A percentile compares a stretch with the other conserved stretches of the same genome.
phyloP scores from a whole-genome alignment of 2,888 invertebrate genomes.

The Polydrusus cervinus region DNA sequence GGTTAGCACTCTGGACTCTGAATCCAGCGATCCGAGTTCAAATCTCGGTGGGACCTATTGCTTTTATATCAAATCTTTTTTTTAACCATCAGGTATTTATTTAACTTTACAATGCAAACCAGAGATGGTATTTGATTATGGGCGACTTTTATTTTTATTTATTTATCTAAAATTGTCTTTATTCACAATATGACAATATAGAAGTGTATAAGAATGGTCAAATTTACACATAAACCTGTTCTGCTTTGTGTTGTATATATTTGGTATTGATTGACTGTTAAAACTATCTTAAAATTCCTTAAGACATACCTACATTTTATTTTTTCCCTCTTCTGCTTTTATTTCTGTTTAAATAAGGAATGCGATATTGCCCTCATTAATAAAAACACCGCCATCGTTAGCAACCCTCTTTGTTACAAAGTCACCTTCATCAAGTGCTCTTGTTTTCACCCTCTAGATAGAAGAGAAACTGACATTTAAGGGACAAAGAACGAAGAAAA shows the following conservation, averaged over 20 bases:
- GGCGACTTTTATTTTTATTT: too few relatives aligned
- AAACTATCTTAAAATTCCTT: too few relatives aligned
- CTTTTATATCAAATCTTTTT: too few relatives aligned
- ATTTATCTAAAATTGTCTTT: too few relatives aligned
- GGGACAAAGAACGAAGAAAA: conserved; percentile 33
- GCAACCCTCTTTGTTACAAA: conserved; percentile 13
- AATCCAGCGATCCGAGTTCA: conserved; percentile 78
- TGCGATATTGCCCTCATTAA: conserved; percentile 3
- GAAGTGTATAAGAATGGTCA: too few relatives aligned
- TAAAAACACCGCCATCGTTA: conserved; percentile 14
- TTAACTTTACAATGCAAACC: too few relatives aligned
- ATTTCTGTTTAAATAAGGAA: background rate
- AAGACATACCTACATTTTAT: background rate
- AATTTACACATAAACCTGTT: too few relatives aligned
- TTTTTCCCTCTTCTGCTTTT: conserved; percentile 10
- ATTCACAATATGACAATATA: too few relatives aligned
- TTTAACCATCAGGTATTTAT: too few relatives aligned
- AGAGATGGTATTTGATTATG: too few relatives aligned
- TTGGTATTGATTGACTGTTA: too few relatives aligned
- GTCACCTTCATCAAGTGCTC: conserved; percentile 29
- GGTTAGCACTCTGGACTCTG: conserved; percentile 80
- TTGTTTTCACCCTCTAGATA: conserved; percentile 22
- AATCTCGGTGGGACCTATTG: conserved; percentile 76
- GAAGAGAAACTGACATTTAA: conserved; percentile 25
- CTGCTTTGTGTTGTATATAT: too few relatives aligned